Base-by-base conservation (phyloP, 2,797 vertebrate species). In the Loriculus beryllinus region DNA sequence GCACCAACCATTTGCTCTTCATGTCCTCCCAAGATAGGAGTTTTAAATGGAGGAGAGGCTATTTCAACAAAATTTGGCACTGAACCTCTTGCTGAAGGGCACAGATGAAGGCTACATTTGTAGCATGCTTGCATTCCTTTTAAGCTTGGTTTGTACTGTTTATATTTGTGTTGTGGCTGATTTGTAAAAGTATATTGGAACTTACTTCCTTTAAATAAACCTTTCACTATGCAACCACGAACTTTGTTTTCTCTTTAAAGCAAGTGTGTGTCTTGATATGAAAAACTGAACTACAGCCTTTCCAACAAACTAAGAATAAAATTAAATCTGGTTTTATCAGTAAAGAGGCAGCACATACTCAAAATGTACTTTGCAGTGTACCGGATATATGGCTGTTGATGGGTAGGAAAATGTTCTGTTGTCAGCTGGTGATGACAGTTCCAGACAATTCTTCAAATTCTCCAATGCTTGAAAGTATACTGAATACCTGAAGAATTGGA, bases 201-300 rank as follows among this genome's bases (percentile, higher is more conserved):
- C 85, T 95, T 96, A 91, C 3, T 91, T 86, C 67, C 78, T 96
- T 96, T 96, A 96, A 98, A 98, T 98, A 98, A 98, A 98, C 51
- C 96, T 98, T 97, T 97, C 97, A 97, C 97, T 97, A 96, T 98
- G 96, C 96, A 97, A 93, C 86, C 59, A 83, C 83, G 70, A 89
- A 39, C 29, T 88, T 49, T 40, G 68, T 95, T 72, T 96, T 88
- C 23, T 86, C 16, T 88, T 77, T 63, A 81, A 88, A 75, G 37
- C 63, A 71, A 88, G 22, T 18, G 9, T 62, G 4, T 74, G 29
- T 82, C 49, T 83, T 57, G 14, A 54, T 57, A 42, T 12, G 40
- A 75, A 74, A 82, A 76, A 87, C 13, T 60, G 23, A 70, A 57
- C 42, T 81, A 40, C 33, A 76, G 47, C n/a, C 21, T 52, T 82